These are phyloP conservation scores for Eristalis tenax DNA, from an alignment of 2,888 invertebrate species.

Conservation along the genomic window DNA sequence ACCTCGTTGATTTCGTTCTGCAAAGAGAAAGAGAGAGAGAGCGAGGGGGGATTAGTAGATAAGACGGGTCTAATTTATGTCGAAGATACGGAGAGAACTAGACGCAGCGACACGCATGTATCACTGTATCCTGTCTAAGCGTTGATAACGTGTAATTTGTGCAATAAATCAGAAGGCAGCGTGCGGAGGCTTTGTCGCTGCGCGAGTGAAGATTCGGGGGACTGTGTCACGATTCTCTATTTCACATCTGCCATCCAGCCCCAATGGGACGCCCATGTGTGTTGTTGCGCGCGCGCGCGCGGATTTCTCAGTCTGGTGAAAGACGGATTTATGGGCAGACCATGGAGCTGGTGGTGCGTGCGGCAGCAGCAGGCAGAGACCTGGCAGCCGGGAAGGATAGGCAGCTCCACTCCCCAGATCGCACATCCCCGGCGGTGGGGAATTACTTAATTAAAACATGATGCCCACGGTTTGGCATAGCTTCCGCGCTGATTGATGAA, in stretches of 20 bases:
- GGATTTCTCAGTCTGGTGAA: background rate
- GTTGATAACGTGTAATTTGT: slow-evolving; percentile 65
- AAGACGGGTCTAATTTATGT: slow-evolving; percentile 63
- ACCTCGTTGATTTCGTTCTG: slow-evolving; percentile 82
- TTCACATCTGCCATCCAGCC: slow-evolving; percentile 2
- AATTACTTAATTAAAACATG: slow-evolving; percentile 80
- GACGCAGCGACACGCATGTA: slow-evolving; percentile 49
- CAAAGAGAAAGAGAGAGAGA: slow-evolving; percentile 40
- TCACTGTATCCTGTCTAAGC: slow-evolving; percentile 63
- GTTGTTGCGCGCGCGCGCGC: background rate
- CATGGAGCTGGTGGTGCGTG: slow-evolving; percentile 21
- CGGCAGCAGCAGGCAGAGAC: slow-evolving; percentile 12
- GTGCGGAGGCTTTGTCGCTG: slow-evolving; percentile 14
- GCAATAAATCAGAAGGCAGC: slow-evolving; percentile 58
- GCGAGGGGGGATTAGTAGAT: slow-evolving; percentile 61
- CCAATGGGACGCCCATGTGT: background rate
- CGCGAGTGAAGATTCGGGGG: background rate
- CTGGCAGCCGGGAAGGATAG: background rate
- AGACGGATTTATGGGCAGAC: slow-evolving; percentile 30
- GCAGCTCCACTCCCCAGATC: background rate
- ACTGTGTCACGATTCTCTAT: slow-evolving; percentile 52
- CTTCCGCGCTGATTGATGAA: slow-evolving; percentile 66
- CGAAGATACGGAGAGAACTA: slow-evolving; percentile 43
- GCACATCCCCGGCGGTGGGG: slow-evolving; percentile 66
- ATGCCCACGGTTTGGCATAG: slow-evolving; percentile 74